A percentile compares a stretch with the other conserved stretches of the same genome.
These are phyloP conservation scores for Hydrotaea diabolus DNA, from an alignment of 2,888 invertebrate species.

Conservation along the genomic window DNA sequence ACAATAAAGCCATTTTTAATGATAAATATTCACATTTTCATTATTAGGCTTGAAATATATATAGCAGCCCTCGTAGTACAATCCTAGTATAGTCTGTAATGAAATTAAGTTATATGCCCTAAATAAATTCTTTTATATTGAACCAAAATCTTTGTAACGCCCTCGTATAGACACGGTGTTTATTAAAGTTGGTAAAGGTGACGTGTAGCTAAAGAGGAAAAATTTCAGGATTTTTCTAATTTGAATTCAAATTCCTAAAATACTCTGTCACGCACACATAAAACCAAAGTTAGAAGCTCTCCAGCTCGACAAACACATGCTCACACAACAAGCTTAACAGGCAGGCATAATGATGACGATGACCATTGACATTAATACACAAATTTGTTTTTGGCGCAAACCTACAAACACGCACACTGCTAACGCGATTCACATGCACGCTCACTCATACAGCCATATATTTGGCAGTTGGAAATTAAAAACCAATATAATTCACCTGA, in stretches of 20 bases:
- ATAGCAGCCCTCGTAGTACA: no score
- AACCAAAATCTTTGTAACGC: not conserved
- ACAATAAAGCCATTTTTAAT: no score
- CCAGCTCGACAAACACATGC: conserved; percentile 41
- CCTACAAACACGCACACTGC: not conserved
- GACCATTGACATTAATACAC: conserved; percentile 62
- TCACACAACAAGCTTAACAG: conserved; percentile 43
- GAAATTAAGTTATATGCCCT: no score
- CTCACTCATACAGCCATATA: not conserved
- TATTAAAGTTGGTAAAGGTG: conserved; percentile 19
- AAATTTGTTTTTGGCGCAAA: conserved; percentile 56
- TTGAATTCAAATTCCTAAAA: conserved; percentile 57
- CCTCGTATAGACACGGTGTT: conserved; percentile 14
- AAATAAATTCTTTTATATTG: no score
- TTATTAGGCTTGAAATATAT: no score
- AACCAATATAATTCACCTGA: conserved; percentile 29
- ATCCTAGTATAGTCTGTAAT: no score
- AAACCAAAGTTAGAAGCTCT: conserved; percentile 43
- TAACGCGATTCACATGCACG: not conserved
- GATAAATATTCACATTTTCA: no score
- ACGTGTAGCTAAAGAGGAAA: not conserved
- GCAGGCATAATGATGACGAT: conserved; percentile 56
- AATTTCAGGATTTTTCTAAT: conserved; percentile 51
- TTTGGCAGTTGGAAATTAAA: conserved; percentile 27
- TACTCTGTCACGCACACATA: conserved; percentile 57